Percentiles rank a stretch among this genome's conserved stretches.
These are phyloP conservation scores for Candidula unifasciata DNA, from an alignment of 2,888 invertebrate genomes.

Conservation along the genomic window DNA sequence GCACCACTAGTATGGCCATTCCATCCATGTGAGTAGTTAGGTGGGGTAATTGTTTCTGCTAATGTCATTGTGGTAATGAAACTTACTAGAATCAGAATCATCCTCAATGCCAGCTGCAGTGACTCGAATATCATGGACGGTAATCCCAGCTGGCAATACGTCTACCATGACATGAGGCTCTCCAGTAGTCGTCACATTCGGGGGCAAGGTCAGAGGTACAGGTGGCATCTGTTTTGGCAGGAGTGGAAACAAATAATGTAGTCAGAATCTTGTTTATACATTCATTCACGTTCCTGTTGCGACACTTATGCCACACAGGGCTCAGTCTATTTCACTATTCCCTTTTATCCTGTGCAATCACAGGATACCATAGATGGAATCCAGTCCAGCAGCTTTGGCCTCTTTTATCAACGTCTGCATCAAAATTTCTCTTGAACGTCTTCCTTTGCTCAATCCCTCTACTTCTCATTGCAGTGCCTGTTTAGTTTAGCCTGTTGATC, in stretches of 20 bases:
- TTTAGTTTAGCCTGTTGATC: no score
- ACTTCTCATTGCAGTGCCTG: no score
- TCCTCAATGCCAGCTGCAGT: constrained; percentile 24
- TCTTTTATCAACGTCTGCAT: no score
- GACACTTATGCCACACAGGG: no score
- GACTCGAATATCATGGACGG: constrained; percentile 41
- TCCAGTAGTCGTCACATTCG: neutral
- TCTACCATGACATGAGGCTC: constrained; percentile 38
- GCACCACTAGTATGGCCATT: constrained; percentile 40
- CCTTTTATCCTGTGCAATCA: no score
- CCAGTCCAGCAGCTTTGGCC: no score
- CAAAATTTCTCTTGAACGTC: no score
- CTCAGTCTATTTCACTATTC: no score
- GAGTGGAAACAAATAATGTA: neutral
- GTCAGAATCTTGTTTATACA: neutral
- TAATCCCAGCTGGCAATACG: constrained; percentile 27
- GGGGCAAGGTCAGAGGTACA: constrained; percentile 13
- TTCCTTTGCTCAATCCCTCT: no score
- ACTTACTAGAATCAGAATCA: constrained; percentile 37
- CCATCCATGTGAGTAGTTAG: constrained; percentile 44
- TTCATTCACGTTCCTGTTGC: no score
- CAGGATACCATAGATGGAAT: no score
- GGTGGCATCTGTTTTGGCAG: neutral
- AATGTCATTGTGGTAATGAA: no score
- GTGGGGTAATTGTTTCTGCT: neutral